Conservation (phyloP, 2,797 vertebrate species). For the Lophius americanus region DNA sequence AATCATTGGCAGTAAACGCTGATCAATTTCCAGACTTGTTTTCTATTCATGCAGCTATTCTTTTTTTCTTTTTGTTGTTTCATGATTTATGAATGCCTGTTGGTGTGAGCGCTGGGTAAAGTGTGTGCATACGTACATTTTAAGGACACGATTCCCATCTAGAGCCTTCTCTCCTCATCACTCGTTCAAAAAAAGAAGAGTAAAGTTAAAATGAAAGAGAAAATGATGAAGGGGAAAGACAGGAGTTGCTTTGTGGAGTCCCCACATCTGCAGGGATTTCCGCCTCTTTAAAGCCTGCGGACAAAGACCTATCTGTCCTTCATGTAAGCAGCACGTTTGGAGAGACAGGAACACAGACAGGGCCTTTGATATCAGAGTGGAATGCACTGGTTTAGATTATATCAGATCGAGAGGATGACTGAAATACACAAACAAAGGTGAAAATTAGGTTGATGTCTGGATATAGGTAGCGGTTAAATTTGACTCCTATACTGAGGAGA, state of each 20-base stretch:
- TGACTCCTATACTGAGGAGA: conserved; percentile 11
- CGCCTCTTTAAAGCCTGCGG: conserved; percentile 68
- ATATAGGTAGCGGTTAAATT: no score
- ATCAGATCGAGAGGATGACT: conserved; percentile 52
- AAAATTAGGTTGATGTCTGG: no score
- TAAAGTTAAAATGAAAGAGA: conserved; percentile 48
- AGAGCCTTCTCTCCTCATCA: no score
- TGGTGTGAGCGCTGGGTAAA: conserved; percentile 28
- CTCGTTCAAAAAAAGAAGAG: conserved; percentile 5
- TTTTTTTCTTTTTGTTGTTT: conserved; percentile 25
- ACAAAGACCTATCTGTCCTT: conserved; percentile 73
- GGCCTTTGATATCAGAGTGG: conserved; percentile 73
- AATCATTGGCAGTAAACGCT: conserved; percentile 23
- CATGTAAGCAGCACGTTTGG: conserved; percentile 46
- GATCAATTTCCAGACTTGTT: conserved; percentile 1
- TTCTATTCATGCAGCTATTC: conserved; percentile 25
- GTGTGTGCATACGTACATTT: neutral
- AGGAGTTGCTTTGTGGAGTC: conserved; percentile 70
- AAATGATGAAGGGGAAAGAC: conserved; percentile 59
- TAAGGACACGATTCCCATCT: no score
- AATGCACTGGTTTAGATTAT: conserved; percentile 66
- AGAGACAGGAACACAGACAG: conserved; percentile 59
- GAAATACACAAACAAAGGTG: conserved; percentile 18
- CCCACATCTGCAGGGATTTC: conserved; percentile 81
- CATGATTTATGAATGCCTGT: conserved; percentile 70